A percentile compares a stretch with the other conserved stretches of the same genome.
phyloP scores from a whole-genome alignment of 2,113 vertebrate genomes.

The Ivindomyrus marchei region DNA sequence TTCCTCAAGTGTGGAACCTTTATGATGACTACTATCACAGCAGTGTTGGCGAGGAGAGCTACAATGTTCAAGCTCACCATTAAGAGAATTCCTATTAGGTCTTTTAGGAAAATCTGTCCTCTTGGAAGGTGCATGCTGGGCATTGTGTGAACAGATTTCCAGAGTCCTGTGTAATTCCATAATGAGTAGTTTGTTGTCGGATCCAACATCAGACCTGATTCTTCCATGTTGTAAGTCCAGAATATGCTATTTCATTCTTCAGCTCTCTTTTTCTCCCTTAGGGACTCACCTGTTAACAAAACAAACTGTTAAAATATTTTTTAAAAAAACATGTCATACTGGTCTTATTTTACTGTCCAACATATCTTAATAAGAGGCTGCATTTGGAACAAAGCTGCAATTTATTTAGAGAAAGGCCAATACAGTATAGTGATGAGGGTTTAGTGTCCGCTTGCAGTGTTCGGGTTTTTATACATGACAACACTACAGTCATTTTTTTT shows the following conservation, averaged over 20 bases:
- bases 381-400: neutral
- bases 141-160: constrained; percentile 44
- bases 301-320: neutral
- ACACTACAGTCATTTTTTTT: no score
- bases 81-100: constrained; percentile 68
- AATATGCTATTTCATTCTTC: neutral
- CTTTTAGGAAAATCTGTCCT: constrained; percentile 49
- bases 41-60: constrained; percentile 73
- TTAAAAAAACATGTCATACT: neutral
- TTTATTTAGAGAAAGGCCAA: neutral
- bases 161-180: constrained; percentile 23
- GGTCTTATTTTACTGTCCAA: neutral
- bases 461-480: no score
- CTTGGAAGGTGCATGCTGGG: constrained; percentile 46
- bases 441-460: no score
- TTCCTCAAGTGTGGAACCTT: constrained; percentile 79
- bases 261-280: neutral
- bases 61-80: constrained; percentile 75
- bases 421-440: no score
- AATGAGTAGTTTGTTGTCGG: neutral
- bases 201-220: neutral
- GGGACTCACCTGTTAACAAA: neutral
- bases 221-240: neutral
- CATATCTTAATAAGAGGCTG: neutral
- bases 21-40: constrained; percentile 72